phyloP scores from a whole-genome alignment of 2,888 invertebrate species.

The Lithosia quadra region DNA sequence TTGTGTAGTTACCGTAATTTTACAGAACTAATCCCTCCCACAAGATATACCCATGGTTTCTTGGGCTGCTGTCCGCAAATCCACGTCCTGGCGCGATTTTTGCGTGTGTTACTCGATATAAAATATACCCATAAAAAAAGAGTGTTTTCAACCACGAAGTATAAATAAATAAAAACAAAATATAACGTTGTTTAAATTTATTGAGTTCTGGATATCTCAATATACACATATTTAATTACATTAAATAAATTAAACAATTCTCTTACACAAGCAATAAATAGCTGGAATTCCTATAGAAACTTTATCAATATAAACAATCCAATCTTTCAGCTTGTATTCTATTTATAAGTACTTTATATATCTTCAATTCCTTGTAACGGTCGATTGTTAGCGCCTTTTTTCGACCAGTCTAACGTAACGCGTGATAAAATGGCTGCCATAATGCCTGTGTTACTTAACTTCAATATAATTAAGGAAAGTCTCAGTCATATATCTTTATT shows the following conservation, averaged over 20 bases:
- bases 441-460: neutral
- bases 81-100: too few relatives aligned
- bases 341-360: conserved; percentile 5
- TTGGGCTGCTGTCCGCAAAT: too few relatives aligned
- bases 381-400: neutral
- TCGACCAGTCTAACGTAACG: neutral
- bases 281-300: conserved; percentile 14
- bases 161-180: conserved; percentile 21
- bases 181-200: conserved; percentile 41
- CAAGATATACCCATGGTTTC: too few relatives aligned
- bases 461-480: neutral
- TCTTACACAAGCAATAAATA: conserved; percentile 38
- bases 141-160: neutral
- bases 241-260: conserved; percentile 45
- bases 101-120: too few relatives aligned
- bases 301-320: conserved; percentile 11
- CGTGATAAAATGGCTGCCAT: neutral
- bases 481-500: conserved; percentile 3
- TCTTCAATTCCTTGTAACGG: neutral
- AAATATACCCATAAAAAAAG: too few relatives aligned
- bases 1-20: too few relatives aligned
- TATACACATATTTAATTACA: conserved; percentile 45
- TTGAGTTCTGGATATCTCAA: conserved; percentile 45
- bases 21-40: too few relatives aligned
- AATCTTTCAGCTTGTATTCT: neutral